phyloP scores from a whole-genome alignment of 2,113 vertebrate species.

The Brachionichthys hirsutus region DNA sequence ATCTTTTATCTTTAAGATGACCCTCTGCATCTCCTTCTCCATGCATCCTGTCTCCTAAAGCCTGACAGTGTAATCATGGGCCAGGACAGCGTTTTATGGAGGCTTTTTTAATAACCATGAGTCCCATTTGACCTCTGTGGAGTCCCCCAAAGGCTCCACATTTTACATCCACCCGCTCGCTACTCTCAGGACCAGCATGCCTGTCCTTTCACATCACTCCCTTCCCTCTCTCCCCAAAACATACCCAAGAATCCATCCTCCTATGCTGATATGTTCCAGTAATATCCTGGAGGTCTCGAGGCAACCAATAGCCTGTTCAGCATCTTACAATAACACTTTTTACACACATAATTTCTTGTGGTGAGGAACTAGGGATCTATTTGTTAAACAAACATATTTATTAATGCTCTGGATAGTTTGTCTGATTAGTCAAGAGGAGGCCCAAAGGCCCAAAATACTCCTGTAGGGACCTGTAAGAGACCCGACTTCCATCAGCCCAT shows the following conservation, averaged over 20 bases:
- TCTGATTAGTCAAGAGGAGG: conserved; percentile 20
- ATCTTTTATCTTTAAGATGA: conserved; percentile 39
- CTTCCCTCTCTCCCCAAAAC: conserved; percentile 30
- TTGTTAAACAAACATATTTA: neutral
- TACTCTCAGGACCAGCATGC: conserved; percentile 36
- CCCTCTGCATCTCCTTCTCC: conserved; percentile 50
- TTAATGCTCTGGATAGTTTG: neutral
- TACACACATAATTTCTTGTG: no score
- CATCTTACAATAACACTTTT: neutral
- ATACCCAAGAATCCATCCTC: conserved; percentile 39
- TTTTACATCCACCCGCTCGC: conserved; percentile 33
- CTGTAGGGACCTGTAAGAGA: conserved; percentile 11
- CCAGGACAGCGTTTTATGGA: conserved; percentile 69
- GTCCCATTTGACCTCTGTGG: conserved; percentile 65
- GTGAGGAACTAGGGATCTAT: no score
- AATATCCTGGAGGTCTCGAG: conserved; percentile 70
- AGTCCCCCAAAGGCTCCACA: conserved; percentile 60
- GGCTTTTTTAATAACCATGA: conserved; percentile 72
- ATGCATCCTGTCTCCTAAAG: conserved; percentile 46
- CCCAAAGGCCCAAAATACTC: conserved; percentile 16
- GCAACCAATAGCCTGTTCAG: conserved; percentile 67
- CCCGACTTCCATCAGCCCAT: conserved; percentile 23
- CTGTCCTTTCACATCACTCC: conserved; percentile 38
- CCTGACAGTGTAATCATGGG: conserved; percentile 76
- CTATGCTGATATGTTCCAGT: conserved; percentile 63